Evolutionary conservation across 2,113 vertebrate species (phyloP).

Genomic region (Mirza zaza): DNA sequence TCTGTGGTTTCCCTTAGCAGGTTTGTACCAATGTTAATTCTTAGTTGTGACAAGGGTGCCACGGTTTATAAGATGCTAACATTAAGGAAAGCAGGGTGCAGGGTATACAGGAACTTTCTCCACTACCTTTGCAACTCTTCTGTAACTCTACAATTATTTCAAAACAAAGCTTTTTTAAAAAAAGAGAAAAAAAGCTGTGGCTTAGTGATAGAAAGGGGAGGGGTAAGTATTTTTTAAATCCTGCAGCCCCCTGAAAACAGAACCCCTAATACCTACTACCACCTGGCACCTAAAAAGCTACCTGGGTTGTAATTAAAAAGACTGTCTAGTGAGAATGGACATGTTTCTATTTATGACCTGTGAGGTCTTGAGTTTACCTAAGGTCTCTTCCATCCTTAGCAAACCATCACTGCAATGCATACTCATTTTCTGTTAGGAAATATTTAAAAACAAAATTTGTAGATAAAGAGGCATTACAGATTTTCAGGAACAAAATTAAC

Average conservation of each 20-base stretch:
- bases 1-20: not conserved
- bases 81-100: too few species aligned
- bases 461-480: constrained; percentile 38
- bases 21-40: not conserved
- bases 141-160: not conserved
- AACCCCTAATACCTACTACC: not conserved
- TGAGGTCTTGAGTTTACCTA: not conserved
- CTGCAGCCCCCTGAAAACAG: not conserved
- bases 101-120: not conserved
- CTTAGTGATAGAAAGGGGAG: not conserved
- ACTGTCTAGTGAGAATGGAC: not conserved
- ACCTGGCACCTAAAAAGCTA: not conserved
- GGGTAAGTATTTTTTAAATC: not conserved
- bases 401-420: not conserved
- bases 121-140: not conserved
- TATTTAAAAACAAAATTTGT: not conserved
- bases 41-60: not conserved
- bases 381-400: not conserved
- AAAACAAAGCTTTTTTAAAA: not conserved
- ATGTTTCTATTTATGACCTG: not conserved
- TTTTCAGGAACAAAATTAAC: constrained; percentile 31
- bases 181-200: not conserved
- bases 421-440: not conserved
- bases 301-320: not conserved
- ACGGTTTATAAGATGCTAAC: not conserved